Percentiles rank a stretch among this genome's conserved stretches.
Evolutionary conservation across 2,113 vertebrate species (phyloP).

Genomic region (Campylorhamphus procurvoides): DNA sequence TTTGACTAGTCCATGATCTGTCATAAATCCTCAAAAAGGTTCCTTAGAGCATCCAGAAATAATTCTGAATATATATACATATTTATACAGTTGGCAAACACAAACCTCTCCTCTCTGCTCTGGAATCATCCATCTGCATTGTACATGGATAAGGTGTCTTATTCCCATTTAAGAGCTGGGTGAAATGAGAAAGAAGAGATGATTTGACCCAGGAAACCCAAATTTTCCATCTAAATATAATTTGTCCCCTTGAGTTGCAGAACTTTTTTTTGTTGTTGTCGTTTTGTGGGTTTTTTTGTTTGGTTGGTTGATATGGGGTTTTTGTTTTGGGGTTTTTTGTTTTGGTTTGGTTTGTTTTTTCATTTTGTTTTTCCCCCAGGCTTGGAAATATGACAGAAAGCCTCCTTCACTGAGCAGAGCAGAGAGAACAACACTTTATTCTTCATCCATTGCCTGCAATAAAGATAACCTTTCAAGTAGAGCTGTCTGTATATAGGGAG

Average conservation of each 20-base stretch:
- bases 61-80: not conserved
- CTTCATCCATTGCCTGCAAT: not conserved
- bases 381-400: conserved; percentile 17
- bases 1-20: not conserved
- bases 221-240: conserved; percentile 1
- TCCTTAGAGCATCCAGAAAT: not conserved
- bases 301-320: too few species aligned
- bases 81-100: not conserved
- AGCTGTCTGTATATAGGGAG: not conserved
- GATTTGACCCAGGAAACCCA: not conserved
- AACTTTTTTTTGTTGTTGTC: not conserved
- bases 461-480: conserved; percentile 25
- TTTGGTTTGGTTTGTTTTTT: too few species aligned
- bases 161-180: not conserved
- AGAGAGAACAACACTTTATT: not conserved
- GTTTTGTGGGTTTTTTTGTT: too few species aligned
- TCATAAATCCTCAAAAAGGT: not conserved
- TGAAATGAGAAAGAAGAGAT: not conserved
- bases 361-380: not conserved
- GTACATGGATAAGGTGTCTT: not conserved
- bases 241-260: not conserved
- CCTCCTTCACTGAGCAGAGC: conserved; percentile 12
- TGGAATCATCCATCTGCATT: not conserved
- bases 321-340: too few species aligned
- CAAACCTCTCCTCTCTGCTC: not conserved